Evolutionary conservation across 2,888 invertebrate genomes (phyloP).

Genomic region (Gymnosoma rotundatum): DNA sequence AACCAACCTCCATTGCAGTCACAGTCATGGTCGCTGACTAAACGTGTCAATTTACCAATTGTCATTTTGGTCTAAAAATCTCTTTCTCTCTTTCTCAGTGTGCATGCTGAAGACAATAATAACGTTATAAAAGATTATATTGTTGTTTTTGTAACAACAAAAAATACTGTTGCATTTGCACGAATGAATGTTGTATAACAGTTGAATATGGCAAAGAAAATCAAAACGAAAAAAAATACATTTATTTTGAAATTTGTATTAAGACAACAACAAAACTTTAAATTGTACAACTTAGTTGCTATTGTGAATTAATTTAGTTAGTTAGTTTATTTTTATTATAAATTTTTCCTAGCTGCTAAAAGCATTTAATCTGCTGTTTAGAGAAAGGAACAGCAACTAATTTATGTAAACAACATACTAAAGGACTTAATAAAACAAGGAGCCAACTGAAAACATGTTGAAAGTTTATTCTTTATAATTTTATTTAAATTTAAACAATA

Average conservation of each 20-base stretch:
- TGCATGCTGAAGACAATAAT: slow-evolving; percentile 37
- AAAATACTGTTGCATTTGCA: slow-evolving; percentile 36
- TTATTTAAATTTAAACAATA: no score
- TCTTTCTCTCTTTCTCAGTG: not conserved
- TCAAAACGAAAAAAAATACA: slow-evolving; percentile 1
- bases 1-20: slow-evolving; percentile 72
- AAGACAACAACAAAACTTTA: slow-evolving; percentile 32
- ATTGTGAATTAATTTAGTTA: slow-evolving; percentile 67
- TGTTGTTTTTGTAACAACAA: not conserved
- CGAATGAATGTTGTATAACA: slow-evolving; percentile 38
- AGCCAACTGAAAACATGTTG: not conserved
- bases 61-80: slow-evolving; percentile 58
- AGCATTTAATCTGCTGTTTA: not conserved
- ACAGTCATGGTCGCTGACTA: slow-evolving; percentile 80
- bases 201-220: not conserved
- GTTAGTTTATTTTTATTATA: slow-evolving; percentile 63
- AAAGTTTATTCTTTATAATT: no score
- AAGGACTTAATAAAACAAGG: slow-evolving; percentile 43
- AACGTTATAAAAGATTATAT: not conserved
- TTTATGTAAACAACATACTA: slow-evolving; percentile 33
- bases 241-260: slow-evolving; percentile 31
- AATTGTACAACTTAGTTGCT: slow-evolving; percentile 41
- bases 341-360: slow-evolving; percentile 12
- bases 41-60: slow-evolving; percentile 77
- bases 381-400: slow-evolving; percentile 17